These are phyloP conservation scores for Cheilosia impressa DNA, from an alignment of 2,888 invertebrate genomes.

Conservation along the genomic window DNA sequence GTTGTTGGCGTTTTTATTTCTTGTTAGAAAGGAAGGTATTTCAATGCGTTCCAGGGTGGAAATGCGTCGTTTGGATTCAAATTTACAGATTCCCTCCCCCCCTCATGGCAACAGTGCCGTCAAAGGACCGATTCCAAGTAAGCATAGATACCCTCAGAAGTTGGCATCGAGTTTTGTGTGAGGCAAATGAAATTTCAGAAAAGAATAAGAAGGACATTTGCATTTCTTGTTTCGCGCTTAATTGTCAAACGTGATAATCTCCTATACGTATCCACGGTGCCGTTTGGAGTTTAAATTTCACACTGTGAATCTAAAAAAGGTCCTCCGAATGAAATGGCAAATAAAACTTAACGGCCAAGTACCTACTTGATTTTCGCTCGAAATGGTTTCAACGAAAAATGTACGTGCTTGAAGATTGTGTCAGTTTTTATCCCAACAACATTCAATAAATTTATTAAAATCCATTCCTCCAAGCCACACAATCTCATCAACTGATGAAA, in stretches of 20 bases:
- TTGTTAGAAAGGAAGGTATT: slow-evolving; percentile 12
- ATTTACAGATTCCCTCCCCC: slow-evolving; percentile 44
- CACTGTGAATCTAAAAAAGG: slow-evolving; percentile 19
- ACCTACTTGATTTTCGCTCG: not conserved
- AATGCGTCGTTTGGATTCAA: slow-evolving; percentile 51
- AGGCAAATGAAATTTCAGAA: slow-evolving; percentile 34
- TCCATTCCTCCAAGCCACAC: slow-evolving; percentile 2
- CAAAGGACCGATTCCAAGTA: slow-evolving; percentile 4
- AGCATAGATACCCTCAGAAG: not conserved
- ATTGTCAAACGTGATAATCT: slow-evolving; percentile 53
- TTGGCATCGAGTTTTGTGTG: slow-evolving; percentile 29
- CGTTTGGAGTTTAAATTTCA: slow-evolving; percentile 6
- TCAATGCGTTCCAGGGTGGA: slow-evolving; percentile 24
- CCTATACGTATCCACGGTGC: not conserved
- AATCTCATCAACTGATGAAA: not conserved
- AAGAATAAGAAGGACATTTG: slow-evolving; percentile 23
- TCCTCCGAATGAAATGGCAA: slow-evolving; percentile 3
- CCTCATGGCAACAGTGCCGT: not conserved
- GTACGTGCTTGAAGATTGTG: too few relatives aligned
- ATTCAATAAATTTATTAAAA: slow-evolving; percentile 14
- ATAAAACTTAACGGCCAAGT: slow-evolving; percentile 16
- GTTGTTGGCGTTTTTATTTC: slow-evolving; percentile 1
- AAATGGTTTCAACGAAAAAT: too few relatives aligned
- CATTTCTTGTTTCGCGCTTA: slow-evolving; percentile 35
- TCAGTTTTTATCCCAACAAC: not conserved